A percentile compares a stretch with the other conserved stretches of the same genome.
Conservation (phyloP, 1,140 invertebrate species). For the Popillia japonica region DNA sequence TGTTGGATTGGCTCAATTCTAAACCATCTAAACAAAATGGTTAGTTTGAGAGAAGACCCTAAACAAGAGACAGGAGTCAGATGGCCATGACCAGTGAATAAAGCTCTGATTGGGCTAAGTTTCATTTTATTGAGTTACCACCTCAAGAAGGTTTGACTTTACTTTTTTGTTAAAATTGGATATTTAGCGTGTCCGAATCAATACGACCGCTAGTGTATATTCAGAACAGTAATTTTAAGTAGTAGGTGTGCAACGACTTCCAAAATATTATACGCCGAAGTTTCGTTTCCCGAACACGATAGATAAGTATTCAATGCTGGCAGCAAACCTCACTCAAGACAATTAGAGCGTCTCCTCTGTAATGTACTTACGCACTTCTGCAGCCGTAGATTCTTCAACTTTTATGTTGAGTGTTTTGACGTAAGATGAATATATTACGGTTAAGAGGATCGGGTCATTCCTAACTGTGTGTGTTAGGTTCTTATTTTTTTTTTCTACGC, state of each 20-base stretch:
- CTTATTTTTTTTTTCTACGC: not conserved
- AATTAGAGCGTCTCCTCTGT: slow-evolving; percentile 26
- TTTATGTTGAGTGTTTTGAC: slow-evolving; percentile 18
- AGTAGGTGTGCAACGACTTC: not conserved
- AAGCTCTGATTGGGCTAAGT: too few relatives aligned
- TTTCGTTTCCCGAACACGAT: not conserved
- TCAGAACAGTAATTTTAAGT: slow-evolving; percentile 13
- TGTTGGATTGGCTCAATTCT: too few relatives aligned
- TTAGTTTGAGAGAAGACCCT: too few relatives aligned
- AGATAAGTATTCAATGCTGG: slow-evolving; percentile 6
- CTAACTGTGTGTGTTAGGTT: not conserved
- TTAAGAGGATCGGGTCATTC: not conserved
- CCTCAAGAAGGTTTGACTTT: too few relatives aligned
- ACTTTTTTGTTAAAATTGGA: too few relatives aligned
- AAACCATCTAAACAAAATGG: too few relatives aligned
- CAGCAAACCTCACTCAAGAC: slow-evolving; percentile 6
- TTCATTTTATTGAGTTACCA: too few relatives aligned
- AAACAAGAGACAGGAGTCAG: too few relatives aligned
- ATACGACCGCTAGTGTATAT: not conserved
- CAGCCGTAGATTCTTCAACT: not conserved
- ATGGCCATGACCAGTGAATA: too few relatives aligned
- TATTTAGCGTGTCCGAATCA: not conserved
- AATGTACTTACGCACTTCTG: slow-evolving; percentile 24
- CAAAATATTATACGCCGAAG: not conserved
- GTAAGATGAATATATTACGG: slow-evolving; percentile 16